Evolutionary conservation across 2,888 invertebrate genomes (phyloP), one percentile per base, ranked within the genome.

Genomic region (Eupithecia vulgata): DNA sequence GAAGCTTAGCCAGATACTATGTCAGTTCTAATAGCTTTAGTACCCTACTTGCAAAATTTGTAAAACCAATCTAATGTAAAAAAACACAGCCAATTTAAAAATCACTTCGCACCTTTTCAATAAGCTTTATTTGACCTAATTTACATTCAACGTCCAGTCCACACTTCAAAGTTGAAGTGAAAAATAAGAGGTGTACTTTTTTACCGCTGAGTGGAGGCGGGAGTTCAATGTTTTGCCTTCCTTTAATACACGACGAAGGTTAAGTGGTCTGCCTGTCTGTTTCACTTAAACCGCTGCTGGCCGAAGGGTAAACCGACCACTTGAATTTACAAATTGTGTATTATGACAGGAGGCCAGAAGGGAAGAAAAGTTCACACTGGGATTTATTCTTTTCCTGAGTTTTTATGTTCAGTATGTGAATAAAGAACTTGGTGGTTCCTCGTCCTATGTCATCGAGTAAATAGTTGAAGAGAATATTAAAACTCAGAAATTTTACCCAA

Each of bases 261-360:
- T 91, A 93, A 93, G 91, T 92, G 90, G 90, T 81, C 82, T 78
- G 86, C 86, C 72, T 90, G 93, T 91, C 92, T 88, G 91, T 90
- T 91, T 90, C 91, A 91, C 89, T 92, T 91, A 91, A 88, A 87
- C 85, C 83, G 84, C 85, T 85, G 84, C 85, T 85, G 86, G 87
- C 86, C 85, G 86, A 80, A 84, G 83, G 75, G 75, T 75, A 70
- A 72, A 72, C 72, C 68, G 70, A 48, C 79, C 79, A 77, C 81
- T 80, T 81, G 72, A 72, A 68, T 75, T 70, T 65, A 73, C 75
- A 75, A 65, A 72, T 70, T 61, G 67, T 72, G 68, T 59, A 72
- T 75, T 72, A 75, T 72, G 72, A 75, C 75, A 70, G 45, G 45
- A 70, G 45, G 37, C 17, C 62, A 61, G 25, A 59, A 68, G 48